Base-by-base conservation (phyloP, 2,888 invertebrate genomes). In the Heliconius ismenius region DNA sequence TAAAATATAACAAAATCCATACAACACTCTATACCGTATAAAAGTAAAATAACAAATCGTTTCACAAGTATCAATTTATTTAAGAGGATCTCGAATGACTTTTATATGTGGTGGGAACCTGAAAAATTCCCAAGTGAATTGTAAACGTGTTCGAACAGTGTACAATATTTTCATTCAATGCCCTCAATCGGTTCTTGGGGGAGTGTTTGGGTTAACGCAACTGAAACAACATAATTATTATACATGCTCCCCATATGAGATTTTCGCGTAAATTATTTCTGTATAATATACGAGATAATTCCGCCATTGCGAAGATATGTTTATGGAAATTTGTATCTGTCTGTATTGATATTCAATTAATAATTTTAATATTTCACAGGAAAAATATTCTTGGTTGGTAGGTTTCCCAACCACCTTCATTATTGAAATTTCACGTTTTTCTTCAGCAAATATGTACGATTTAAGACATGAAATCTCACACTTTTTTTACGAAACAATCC, bases 161-260 rank as follows among this genome's bases (percentile, higher is more conserved):
- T 84, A 84, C 87, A 86, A 89, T 90, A 90, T 91, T 90, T 91
- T 88, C 86, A 83, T 86, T 86, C 84, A 81, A 85, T 83, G 49
- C 69, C 69, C 86, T 81, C 86, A 88, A 88, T 88, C 86, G 88
- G 83, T 87, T 85, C 85, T 84, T 80, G 85, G 80, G 92, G 91
- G 91, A 91, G 85, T 89, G 87, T 92, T 91, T 91, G 90, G 90
- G 90, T 90, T 87, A 87, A 86, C 86, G 84, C 86, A 88, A 91
- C 65, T 67, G 65, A 86, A 86, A 85, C 86, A 83, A 80, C 82
- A 77, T 58, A 32, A 70, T 70, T 70, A 70, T 58, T 58, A 70
- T 70, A 58, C 70, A 70, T 15, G 32, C 76, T 81, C 86, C 86
- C 86, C 89, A 88, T 65, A 15, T 15, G 43, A 73, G 58, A 60